Base-by-base conservation (phyloP, 2,888 invertebrate species). In the Meta bourneti region DNA sequence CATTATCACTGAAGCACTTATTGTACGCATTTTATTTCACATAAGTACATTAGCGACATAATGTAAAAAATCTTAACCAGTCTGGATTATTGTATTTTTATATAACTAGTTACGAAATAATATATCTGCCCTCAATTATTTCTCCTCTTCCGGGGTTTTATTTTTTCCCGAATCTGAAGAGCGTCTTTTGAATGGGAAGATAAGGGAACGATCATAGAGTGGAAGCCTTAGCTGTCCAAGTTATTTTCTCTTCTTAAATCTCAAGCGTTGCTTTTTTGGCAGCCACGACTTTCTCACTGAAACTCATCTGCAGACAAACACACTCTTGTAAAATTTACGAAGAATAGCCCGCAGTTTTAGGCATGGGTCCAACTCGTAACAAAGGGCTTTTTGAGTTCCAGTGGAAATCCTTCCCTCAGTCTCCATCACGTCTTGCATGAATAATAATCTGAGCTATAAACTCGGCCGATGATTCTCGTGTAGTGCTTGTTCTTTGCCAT, bases 281-380 rank as follows among this genome's bases (percentile, higher is more conserved):
- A 87, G 48, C 87, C 82, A 81, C 71, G 61, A 69, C 87, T 87
- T 87, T 77, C 88, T 87, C 61, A 49, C 74, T 70, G 78, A n/a
- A 75, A 75, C 75, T 91, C 78, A 82, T 75, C 87, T 91, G 34
- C 72, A 87, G 77, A 77, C 72, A 91, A 82, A 85, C 19, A 34
- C 51, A 54, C 20, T n/a, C 89, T 91, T 86, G 86, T 87, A 83
- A 87, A 70, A 87, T 91, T 54, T 78, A 77, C 74, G 82, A 78
- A 72, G 90, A 85, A 81, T 52, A 83, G 79, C 90, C 81, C 49
- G 81, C 49, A 72, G 19, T 74, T 91, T 83, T 87, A 83, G 91
- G 91, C 87, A 91, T 16, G 49, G 6, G 61, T 91, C 91, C 91
- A 91, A 87, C 74, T 87, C 51, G 72, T 83, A 87, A 91, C 91